phyloP scores from a whole-genome alignment of 2,888 invertebrate species.

The Smittia aterrima region DNA sequence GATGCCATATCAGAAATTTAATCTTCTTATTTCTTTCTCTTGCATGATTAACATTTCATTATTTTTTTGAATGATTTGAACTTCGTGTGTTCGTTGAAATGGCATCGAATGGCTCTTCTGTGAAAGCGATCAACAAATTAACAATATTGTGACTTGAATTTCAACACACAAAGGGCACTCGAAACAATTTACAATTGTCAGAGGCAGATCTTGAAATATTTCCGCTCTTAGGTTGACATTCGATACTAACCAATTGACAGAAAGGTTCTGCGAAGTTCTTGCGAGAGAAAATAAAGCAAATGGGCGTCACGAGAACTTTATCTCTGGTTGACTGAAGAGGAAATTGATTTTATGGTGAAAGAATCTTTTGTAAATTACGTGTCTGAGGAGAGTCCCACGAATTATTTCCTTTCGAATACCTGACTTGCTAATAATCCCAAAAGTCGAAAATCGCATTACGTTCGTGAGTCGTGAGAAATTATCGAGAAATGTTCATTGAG shows the following conservation, averaged over 20 bases:
- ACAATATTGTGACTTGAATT: neutral
- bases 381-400: no score
- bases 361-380: no score
- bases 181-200: no score
- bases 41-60: constrained; percentile 21
- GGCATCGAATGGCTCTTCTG: neutral
- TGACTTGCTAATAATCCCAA: no score
- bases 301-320: neutral
- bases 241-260: neutral
- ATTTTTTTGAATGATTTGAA: neutral
- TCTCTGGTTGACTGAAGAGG: neutral
- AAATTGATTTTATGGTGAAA: constrained; percentile 12
- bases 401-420: no score
- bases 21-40: constrained; percentile 29
- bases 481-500: constrained; percentile 3
- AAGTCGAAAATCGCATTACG: neutral
- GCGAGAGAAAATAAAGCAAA: neutral
- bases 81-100: neutral
- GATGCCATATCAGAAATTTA: constrained; percentile 12
- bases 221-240: neutral
- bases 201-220: neutral
- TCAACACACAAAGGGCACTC: neutral
- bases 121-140: neutral
- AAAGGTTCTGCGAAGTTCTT: neutral
- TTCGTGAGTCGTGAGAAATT: neutral